phyloP scores from a whole-genome alignment of 2,113 vertebrate species.

The Phyllopteryx taeniolatus region DNA sequence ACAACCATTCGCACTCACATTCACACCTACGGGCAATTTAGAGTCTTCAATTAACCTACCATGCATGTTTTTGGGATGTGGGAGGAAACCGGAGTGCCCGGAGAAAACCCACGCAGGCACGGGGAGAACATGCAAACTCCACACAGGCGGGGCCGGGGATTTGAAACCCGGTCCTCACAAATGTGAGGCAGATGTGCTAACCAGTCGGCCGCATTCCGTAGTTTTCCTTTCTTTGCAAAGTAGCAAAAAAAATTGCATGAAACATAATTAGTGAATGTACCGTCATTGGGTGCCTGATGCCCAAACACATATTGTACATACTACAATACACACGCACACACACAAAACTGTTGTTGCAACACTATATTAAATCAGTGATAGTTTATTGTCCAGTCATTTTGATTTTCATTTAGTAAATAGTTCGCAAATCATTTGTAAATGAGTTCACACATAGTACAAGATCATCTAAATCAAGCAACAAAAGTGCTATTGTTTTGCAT shows the following conservation, averaged over 20 bases:
- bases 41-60: too few relatives aligned
- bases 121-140: too few relatives aligned
- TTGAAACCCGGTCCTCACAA: too few relatives aligned
- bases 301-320: not conserved
- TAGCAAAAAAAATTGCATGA: not conserved
- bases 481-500: conserved; percentile 3
- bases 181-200: too few relatives aligned
- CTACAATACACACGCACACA: not conserved
- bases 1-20: too few relatives aligned
- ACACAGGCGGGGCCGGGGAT: too few relatives aligned
- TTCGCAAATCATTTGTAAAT: not conserved
- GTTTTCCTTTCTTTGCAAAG: not conserved
- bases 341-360: not conserved
- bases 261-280: not conserved
- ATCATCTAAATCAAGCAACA: not conserved
- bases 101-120: too few relatives aligned
- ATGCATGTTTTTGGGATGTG: too few relatives aligned
- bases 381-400: not conserved
- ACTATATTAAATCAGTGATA: not conserved
- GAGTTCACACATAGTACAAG: conserved; percentile 4
- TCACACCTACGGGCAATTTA: too few relatives aligned
- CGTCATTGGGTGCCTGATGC: not conserved
- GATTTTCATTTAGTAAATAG: conserved; percentile 9
- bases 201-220: not conserved
- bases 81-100: too few relatives aligned